These are phyloP conservation scores for Sarcophaga subvicina DNA, from an alignment of 2,888 invertebrate genomes.

Conservation along the genomic window DNA sequence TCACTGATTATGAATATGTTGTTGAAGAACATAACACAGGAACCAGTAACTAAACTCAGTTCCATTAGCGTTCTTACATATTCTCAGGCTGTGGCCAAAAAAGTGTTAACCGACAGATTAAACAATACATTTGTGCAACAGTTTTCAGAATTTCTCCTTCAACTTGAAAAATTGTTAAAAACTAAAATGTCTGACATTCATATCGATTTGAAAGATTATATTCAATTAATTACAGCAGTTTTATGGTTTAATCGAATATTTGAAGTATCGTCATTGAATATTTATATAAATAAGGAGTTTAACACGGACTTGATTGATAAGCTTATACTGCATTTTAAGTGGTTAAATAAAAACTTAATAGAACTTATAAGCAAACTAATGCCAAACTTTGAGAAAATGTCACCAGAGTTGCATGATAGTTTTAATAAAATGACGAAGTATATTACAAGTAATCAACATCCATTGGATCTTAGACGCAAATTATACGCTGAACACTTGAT, in stretches of 20 bases:
- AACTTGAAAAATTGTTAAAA: slow-evolving; percentile 70
- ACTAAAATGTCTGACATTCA: slow-evolving; percentile 70
- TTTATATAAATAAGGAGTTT: slow-evolving; percentile 78
- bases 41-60: slow-evolving; percentile 68
- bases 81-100: slow-evolving; percentile 76
- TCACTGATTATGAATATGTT: slow-evolving; percentile 73
- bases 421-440: slow-evolving; percentile 73
- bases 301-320: slow-evolving; percentile 84
- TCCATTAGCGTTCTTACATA: slow-evolving; percentile 77
- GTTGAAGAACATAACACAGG: slow-evolving; percentile 71
- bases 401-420: slow-evolving; percentile 69
- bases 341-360: slow-evolving; percentile 87
- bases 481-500: slow-evolving; percentile 77
- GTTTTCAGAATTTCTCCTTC: slow-evolving; percentile 73
- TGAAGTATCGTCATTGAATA: slow-evolving; percentile 73
- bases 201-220: slow-evolving; percentile 74
- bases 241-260: slow-evolving; percentile 80
- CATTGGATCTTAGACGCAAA: slow-evolving; percentile 76
- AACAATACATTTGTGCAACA: slow-evolving; percentile 77
- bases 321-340: slow-evolving; percentile 87
- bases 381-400: slow-evolving; percentile 64
- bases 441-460: slow-evolving; percentile 74
- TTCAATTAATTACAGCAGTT: slow-evolving; percentile 73
- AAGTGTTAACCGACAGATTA: slow-evolving; percentile 75
- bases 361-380: slow-evolving; percentile 69